Conservation (phyloP, 2,888 invertebrate species). For the Ctena decussata region DNA sequence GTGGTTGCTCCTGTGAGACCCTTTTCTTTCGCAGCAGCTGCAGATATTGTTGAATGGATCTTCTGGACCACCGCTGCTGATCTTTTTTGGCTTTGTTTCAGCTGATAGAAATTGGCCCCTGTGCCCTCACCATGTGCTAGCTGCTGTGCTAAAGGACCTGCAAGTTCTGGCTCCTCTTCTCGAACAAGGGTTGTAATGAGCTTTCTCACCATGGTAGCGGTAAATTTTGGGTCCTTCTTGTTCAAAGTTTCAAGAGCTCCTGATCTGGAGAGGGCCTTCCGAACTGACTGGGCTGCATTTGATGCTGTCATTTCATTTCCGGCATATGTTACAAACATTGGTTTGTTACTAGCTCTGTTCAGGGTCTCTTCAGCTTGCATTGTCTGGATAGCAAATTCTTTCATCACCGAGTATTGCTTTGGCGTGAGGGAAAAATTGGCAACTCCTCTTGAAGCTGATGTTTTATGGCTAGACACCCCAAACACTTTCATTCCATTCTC, state of each 20-base stretch:
- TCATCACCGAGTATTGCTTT: not conserved
- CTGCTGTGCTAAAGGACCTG: not conserved
- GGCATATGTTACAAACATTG: not conserved
- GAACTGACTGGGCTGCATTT: not conserved
- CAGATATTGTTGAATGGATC: not conserved
- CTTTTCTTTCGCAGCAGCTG: not conserved
- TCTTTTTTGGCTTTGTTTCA: not conserved
- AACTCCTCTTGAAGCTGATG: not conserved
- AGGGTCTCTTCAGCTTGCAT: no score
- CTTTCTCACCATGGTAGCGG: not conserved
- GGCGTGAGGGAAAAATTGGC: not conserved
- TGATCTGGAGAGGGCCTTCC: not conserved
- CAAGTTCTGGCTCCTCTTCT: not conserved
- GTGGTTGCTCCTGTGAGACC: not conserved
- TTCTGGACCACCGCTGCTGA: not conserved
- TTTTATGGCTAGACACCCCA: not conserved
- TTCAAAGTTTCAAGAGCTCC: not conserved
- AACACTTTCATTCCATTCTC: not conserved
- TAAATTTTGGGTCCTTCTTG: not conserved
- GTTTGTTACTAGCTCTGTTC: not conserved
- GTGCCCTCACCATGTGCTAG: not conserved
- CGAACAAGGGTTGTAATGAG: not conserved
- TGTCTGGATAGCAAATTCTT: not conserved
- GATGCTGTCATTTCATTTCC: not conserved
- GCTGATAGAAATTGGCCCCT: not conserved